Evolutionary conservation across 2,888 invertebrate species (phyloP), one percentile per base, ranked within the genome.

Genomic region (Rotaria sp.): DNA sequence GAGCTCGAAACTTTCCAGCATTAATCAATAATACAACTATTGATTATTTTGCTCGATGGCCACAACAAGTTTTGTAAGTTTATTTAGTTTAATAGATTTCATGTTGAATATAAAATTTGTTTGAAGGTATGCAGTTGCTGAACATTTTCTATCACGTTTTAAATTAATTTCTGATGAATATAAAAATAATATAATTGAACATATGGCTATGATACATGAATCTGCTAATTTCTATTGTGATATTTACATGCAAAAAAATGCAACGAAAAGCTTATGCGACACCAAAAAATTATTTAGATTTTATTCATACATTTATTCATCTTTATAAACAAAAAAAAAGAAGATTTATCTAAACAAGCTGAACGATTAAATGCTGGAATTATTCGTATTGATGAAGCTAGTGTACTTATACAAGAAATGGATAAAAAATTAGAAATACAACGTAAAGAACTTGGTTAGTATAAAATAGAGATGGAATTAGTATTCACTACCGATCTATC

Each of bases 21-120:
- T 92, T 96, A 84, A 95, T 96, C 67, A 96, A 96, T 90, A 95
- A 95, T 90, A 95, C 96, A 0, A 95, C 94, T 59, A 96, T 96
- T 88, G 96, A 96, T 91, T 96, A 96, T 96, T 94, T 96, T 90
- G 96, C 95, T 91, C 94, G 96, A 0, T 96, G 96, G 96, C 96
- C 96, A 0, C 93, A 94, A 88, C 95, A 96, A 90, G 96, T 96
- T 0, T 90, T 96, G 85, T 92, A 94, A 86, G 95, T 96, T 0
- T 59, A 3, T 15, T 84, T 84, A 26, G 5, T 74, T 26, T n/a
- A n/a, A n/a, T n/a, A n/a, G 13, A 21, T 41, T 67, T 52, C 35
- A 41, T 80, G 38, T 24, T 13, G 0, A 7, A 88, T 87, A 8
- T 90, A 94, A 94, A 93, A 93, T 87, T 91, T 10, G 15, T 48